Conservation (phyloP, 2,113 vertebrate species). For the Nibea albiflora region DNA sequence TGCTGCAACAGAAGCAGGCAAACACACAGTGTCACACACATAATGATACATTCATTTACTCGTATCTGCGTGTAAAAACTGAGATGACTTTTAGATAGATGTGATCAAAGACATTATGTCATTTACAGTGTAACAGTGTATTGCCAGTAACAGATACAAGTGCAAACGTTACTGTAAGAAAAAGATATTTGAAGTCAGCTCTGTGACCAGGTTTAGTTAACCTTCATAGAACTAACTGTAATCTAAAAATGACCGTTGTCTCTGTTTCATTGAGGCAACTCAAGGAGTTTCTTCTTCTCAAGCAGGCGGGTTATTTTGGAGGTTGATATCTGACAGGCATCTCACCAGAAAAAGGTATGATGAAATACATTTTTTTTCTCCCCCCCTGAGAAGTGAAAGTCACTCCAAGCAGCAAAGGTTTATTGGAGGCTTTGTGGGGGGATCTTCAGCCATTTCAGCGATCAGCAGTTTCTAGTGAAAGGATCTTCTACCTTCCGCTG, state of each 20-base stretch:
- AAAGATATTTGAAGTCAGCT: background rate
- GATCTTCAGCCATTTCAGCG: conserved; percentile 12
- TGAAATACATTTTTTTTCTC: background rate
- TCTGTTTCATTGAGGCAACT: background rate
- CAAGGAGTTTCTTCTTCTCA: background rate
- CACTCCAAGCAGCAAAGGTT: background rate
- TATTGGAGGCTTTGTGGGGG: background rate
- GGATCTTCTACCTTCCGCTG: background rate
- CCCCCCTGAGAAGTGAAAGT: background rate
- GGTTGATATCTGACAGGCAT: conserved; percentile 4
- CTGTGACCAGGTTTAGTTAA: background rate
- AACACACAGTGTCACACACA: conserved; percentile 40
- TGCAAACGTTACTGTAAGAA: background rate
- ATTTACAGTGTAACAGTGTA: background rate
- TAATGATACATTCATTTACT: conserved; percentile 37
- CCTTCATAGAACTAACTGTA: background rate
- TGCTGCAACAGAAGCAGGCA: conserved; percentile 69
- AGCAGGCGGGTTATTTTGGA: background rate
- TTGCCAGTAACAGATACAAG: background rate
- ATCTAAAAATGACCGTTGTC: background rate
- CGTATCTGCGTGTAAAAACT: conserved; percentile 34
- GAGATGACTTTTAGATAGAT: background rate
- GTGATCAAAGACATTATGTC: background rate
- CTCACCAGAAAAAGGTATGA: background rate
- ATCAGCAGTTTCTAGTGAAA: background rate